Conservation (phyloP, 2,888 invertebrate genomes). For the Drosophila paranaensis region DNA sequence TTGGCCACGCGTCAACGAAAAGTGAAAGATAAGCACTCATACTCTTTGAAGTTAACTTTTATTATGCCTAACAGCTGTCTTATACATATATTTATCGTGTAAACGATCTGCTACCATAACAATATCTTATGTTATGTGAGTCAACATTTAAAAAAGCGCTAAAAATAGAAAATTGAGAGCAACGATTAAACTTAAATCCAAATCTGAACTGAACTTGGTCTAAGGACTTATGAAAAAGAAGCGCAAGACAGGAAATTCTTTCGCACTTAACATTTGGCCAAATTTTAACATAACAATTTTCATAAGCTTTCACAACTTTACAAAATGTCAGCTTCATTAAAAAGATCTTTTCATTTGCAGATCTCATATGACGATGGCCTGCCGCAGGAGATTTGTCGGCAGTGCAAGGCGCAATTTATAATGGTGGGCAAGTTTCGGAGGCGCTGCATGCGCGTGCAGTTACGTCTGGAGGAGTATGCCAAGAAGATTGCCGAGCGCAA, state of each 20-base stretch:
- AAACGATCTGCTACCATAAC: no score
- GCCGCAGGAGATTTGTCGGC: slow-evolving; percentile 80
- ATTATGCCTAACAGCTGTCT: not conserved
- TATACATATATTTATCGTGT: no score
- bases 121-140: no score
- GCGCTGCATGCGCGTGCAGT: slow-evolving; percentile 79
- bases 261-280: no score
- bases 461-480: slow-evolving; percentile 62
- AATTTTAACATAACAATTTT: no score
- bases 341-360: slow-evolving; percentile 50
- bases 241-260: no score
- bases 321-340: not conserved
- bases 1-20: not conserved
- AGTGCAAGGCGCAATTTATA: slow-evolving; percentile 80
- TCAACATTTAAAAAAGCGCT: no score
- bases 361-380: slow-evolving; percentile 78
- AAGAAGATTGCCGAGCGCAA: slow-evolving; percentile 46
- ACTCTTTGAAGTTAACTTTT: not conserved
- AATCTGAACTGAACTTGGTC: no score
- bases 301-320: no score
- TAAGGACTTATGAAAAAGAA: no score
- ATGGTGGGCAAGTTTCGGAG: slow-evolving; percentile 82
- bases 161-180: no score
- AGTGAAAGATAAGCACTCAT: slow-evolving; percentile 9
- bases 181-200: no score